These are phyloP conservation scores for Lithophane leautieri DNA, from an alignment of 2,888 invertebrate species.

Conservation along the genomic window DNA sequence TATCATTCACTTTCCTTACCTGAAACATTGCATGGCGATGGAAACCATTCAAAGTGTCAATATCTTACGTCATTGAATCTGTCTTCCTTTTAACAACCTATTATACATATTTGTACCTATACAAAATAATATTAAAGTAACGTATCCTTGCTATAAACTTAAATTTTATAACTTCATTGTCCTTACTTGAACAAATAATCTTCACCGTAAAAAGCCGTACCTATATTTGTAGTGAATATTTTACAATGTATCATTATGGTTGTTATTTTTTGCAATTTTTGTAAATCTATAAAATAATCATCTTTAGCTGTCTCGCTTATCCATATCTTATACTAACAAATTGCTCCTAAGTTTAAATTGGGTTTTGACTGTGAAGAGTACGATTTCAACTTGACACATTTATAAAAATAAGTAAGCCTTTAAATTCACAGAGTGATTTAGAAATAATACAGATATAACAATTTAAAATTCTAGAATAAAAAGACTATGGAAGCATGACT, in stretches of 20 bases:
- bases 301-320: background rate
- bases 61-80: conserved; percentile 30
- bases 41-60: conserved; percentile 7
- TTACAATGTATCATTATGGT: conserved; percentile 29
- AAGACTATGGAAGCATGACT: background rate
- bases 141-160: conserved; percentile 46
- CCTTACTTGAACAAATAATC: conserved; percentile 45
- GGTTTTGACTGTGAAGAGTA: background rate
- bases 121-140: conserved; percentile 50
- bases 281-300: conserved; percentile 2
- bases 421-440: background rate
- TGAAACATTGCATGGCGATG: background rate
- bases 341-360: background rate
- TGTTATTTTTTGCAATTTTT: background rate
- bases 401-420: accelerated
- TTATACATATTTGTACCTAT: conserved; percentile 41
- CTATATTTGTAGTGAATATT: conserved; percentile 31
- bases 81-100: conserved; percentile 51
- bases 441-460: background rate
- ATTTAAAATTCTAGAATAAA: background rate
- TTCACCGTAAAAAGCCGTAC: conserved; percentile 40
- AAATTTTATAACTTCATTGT: conserved; percentile 56
- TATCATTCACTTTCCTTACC: background rate
- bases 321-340: background rate
- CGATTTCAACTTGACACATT: background rate